These are phyloP conservation scores for Glandiceps talaboti DNA, from an alignment of 53 echinoderm and acorn worm genomes.

Conservation along the genomic window DNA sequence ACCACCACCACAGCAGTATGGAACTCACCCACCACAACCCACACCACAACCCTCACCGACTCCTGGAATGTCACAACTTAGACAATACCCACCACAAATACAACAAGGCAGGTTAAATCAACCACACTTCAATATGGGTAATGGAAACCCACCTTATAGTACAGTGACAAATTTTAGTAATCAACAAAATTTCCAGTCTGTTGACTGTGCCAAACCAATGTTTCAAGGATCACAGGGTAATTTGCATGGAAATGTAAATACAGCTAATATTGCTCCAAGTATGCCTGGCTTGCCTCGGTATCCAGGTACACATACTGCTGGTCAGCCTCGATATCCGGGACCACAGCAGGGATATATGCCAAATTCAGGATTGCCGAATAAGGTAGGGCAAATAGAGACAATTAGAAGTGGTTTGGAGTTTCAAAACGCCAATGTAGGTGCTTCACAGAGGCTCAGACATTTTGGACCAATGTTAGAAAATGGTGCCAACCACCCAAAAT, in stretches of 20 bases:
- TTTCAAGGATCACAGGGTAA: background rate
- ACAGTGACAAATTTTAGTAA: background rate
- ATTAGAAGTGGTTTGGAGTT: background rate
- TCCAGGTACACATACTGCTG: background rate
- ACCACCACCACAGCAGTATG: background rate
- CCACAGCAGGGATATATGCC: background rate
- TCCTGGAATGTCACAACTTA: background rate
- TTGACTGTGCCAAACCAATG: background rate
- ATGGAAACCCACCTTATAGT: background rate
- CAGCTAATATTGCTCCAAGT: background rate
- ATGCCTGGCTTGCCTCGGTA: background rate
- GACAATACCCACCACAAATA: background rate
- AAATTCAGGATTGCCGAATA: background rate
- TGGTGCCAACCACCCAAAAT: constrained; percentile 1
- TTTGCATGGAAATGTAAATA: background rate
- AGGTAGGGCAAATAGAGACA: background rate
- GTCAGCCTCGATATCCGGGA: background rate
- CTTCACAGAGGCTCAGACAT: constrained; percentile 33
- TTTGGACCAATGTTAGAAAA: constrained; percentile 42
- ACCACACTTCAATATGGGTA: background rate
- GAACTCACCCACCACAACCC: background rate
- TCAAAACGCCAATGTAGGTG: background rate
- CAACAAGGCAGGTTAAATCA: background rate
- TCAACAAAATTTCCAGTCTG: background rate
- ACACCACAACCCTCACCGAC: background rate